Percentiles rank a stretch among this genome's conserved stretches.
Evolutionary conservation across 2,113 vertebrate species (phyloP).

Genomic region (Apaloderma vittatum): DNA sequence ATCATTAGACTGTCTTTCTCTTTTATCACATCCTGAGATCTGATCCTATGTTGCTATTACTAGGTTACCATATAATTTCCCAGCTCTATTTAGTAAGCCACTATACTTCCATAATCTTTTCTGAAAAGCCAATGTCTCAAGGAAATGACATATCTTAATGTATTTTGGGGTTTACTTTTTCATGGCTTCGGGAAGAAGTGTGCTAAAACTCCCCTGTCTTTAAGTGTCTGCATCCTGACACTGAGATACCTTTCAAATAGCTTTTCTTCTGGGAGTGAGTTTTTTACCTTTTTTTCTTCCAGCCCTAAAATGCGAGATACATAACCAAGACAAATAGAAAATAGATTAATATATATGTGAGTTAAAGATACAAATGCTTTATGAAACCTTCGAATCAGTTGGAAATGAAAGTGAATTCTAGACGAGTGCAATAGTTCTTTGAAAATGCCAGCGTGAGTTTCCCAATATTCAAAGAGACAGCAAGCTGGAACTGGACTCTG

Average conservation of each 20-base stretch:
- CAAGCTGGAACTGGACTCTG: neutral
- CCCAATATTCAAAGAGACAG: neutral
- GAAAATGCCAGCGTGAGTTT: neutral
- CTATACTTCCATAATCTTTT: neutral
- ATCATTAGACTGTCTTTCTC: neutral
- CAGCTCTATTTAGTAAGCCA: neutral
- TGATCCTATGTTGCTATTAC: neutral
- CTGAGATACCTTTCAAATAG: neutral
- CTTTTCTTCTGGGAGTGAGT: neutral
- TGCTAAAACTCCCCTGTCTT: neutral
- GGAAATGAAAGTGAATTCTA: neutral
- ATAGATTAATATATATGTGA: neutral
- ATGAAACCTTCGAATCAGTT: neutral
- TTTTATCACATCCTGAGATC: conserved; percentile 31
- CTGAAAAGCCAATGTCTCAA: neutral
- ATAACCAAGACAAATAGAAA: neutral
- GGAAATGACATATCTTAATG: neutral
- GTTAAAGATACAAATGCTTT: neutral
- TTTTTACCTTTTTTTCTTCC: neutral
- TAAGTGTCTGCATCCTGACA: neutral
- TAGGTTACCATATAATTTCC: conserved; percentile 29
- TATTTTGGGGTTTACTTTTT: neutral
- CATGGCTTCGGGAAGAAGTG: neutral
- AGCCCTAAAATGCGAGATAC: neutral
- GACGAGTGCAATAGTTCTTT: neutral